Conservation (phyloP, 2,888 invertebrate species). For the Athetis lepigone region DNA sequence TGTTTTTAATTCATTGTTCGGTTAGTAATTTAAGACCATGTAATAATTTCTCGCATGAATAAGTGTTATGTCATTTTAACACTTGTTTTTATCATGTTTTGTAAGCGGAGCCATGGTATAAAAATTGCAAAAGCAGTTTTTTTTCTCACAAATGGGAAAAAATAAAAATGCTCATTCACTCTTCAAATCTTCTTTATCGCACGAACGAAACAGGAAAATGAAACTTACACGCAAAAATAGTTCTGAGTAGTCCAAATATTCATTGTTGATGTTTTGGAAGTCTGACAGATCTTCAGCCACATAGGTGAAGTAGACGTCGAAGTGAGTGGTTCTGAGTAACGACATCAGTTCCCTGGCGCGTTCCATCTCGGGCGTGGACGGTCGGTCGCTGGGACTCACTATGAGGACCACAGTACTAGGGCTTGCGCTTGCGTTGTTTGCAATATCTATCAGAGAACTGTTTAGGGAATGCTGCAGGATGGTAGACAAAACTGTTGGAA, state of each 20-base stretch:
- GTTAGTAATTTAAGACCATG: neutral
- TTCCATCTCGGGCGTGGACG: constrained; percentile 83
- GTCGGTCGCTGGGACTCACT: constrained; percentile 86
- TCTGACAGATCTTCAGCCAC: constrained; percentile 82
- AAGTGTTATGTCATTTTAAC: constrained; percentile 11
- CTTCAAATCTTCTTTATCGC: neutral
- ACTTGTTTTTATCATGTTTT: neutral
- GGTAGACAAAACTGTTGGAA: constrained; percentile 86
- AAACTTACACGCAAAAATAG: constrained; percentile 80
- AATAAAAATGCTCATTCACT: neutral
- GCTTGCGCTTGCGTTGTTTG: constrained; percentile 76
- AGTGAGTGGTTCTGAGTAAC: constrained; percentile 84
- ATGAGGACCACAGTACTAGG: constrained; percentile 88
- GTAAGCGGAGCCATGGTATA: no score
- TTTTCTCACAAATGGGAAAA: neutral
- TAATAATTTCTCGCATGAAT: constrained; percentile 15
- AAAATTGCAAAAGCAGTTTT: neutral
- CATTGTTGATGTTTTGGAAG: constrained; percentile 86
- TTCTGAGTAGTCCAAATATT: constrained; percentile 87
- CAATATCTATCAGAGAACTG: constrained; percentile 80
- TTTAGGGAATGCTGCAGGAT: constrained; percentile 86
- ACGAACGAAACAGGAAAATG: neutral
- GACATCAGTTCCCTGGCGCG: constrained; percentile 81
- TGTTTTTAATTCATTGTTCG: neutral
- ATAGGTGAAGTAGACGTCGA: constrained; percentile 90